Conservation (phyloP, 1,140 invertebrate genomes). For the Sinella curviseta region DNA sequence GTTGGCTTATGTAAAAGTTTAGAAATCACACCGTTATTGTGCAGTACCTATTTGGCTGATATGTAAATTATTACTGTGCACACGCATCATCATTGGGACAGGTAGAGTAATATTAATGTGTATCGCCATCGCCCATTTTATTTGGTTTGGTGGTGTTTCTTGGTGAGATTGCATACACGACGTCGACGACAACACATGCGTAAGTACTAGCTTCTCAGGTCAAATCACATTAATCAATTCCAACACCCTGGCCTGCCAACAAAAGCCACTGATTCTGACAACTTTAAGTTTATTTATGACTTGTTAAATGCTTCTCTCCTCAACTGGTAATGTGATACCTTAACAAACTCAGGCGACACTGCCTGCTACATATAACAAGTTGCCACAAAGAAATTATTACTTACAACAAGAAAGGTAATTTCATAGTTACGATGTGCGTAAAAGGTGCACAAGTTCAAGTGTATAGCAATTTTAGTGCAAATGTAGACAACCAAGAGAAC, state of each 20-base stretch:
- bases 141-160: neutral
- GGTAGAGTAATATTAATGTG: neutral
- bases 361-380: too few relatives aligned
- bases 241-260: constrained; percentile 4
- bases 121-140: neutral
- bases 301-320: constrained; percentile 19
- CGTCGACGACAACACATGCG: neutral
- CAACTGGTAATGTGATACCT: neutral
- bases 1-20: neutral
- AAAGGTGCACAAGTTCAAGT: neutral
- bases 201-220: neutral
- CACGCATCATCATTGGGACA: neutral
- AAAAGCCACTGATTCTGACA: constrained; percentile 13
- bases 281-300: constrained; percentile 10
- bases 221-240: constrained; percentile 15
- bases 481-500: too few relatives aligned
- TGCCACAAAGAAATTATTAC: too few relatives aligned
- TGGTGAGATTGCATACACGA: neutral
- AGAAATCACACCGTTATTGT: neutral
- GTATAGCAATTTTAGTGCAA: neutral
- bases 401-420: too few relatives aligned
- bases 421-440: too few relatives aligned
- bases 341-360: neutral
- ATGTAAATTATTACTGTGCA: neutral
- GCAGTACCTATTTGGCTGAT: neutral